Conservation (phyloP, 2,113 vertebrate genomes). For the Geococcyx californianus region DNA sequence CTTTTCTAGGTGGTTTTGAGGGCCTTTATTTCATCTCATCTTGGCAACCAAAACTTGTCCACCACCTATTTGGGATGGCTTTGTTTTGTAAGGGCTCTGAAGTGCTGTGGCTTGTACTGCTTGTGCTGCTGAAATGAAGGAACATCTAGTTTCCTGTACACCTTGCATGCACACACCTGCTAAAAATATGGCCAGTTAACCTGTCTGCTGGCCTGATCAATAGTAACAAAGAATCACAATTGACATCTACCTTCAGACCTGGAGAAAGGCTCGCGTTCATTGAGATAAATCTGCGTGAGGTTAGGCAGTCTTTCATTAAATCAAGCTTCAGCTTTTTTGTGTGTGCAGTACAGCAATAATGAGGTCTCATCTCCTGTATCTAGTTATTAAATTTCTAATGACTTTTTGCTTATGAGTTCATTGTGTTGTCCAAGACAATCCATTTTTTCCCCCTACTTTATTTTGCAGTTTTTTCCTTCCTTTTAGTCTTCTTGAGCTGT, state of each 20-base stretch:
- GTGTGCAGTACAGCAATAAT: background rate
- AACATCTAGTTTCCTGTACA: background rate
- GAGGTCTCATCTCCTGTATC: background rate
- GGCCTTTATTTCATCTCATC: background rate
- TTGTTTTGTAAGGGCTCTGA: background rate
- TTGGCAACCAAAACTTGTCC: background rate
- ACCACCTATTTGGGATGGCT: background rate
- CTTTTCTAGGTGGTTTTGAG: background rate
- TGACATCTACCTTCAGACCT: background rate
- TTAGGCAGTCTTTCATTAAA: background rate
- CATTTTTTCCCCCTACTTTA: background rate
- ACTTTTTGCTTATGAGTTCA: background rate
- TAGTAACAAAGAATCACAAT: background rate
- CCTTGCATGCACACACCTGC: rapidly evolving
- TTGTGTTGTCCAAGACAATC: background rate
- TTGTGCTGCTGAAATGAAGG: background rate
- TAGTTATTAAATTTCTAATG: background rate
- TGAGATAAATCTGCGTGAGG: background rate
- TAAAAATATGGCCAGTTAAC: background rate
- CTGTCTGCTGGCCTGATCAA: background rate
- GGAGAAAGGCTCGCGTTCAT: background rate
- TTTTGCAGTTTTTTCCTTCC: background rate
- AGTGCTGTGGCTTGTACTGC: background rate
- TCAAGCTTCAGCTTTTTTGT: background rate
- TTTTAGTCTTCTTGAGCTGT: background rate